A percentile compares a stretch with the other conserved stretches of the same genome.
Evolutionary conservation across 2,888 invertebrate species (phyloP).

Genomic region (Tiliacea citrago): DNA sequence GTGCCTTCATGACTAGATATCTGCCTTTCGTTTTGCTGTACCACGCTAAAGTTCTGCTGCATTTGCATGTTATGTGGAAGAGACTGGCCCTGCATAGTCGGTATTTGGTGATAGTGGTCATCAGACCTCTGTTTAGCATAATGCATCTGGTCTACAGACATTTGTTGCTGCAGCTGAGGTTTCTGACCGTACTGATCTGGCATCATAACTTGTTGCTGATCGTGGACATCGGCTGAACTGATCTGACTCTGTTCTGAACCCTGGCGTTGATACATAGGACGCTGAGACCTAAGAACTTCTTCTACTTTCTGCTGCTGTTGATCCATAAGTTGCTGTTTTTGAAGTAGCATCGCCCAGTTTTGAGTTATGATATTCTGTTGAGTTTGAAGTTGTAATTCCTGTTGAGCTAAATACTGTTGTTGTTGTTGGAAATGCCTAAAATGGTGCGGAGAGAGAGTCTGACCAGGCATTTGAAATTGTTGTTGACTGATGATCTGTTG

Average conservation of each 20-base stretch:
- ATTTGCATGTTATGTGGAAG: conserved; percentile 84
- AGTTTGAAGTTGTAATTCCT: conserved; percentile 88
- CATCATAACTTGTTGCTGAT: conserved; percentile 79
- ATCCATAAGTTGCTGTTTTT: conserved; percentile 88
- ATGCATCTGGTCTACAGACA: conserved; percentile 84
- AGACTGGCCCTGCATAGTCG: conserved; percentile 85
- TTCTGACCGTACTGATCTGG: conserved; percentile 79
- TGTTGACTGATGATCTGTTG: conserved; percentile 87
- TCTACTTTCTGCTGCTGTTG: conserved; percentile 89
- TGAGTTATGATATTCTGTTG: conserved; percentile 91
- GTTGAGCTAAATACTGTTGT: conserved; percentile 89
- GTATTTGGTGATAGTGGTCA: conserved; percentile 82
- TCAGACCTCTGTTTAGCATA: conserved; percentile 81
- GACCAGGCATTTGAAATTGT: conserved; percentile 85
- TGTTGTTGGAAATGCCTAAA: conserved; percentile 84
- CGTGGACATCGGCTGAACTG: conserved; percentile 81
- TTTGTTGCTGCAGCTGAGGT: conserved; percentile 80
- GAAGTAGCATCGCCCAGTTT: conserved; percentile 87
- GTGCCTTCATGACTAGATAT: conserved; percentile 90
- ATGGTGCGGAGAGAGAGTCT: conserved; percentile 87
- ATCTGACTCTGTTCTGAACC: conserved; percentile 88
- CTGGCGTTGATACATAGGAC: conserved; percentile 85
- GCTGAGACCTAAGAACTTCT: conserved; percentile 82
- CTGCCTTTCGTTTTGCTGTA: conserved; percentile 87
- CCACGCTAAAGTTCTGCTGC: conserved; percentile 81